A percentile compares a stretch with the other conserved stretches of the same genome.
Evolutionary conservation across 37 sponge, comb jelly and placozoan species (phyloP).

Genomic region (Axinella damicornis): DNA sequence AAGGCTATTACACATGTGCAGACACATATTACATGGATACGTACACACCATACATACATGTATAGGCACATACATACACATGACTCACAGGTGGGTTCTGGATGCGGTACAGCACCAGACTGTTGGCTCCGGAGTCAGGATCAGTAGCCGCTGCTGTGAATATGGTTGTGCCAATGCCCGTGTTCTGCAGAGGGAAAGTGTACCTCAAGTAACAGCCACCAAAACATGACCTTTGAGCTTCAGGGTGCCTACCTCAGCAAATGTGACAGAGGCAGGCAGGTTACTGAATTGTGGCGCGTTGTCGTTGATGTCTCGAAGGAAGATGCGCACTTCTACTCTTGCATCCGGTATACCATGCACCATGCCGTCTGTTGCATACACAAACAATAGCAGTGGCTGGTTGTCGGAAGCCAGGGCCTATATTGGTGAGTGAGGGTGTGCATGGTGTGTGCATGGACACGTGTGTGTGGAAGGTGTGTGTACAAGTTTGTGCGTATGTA

Average conservation of each 20-base stretch:
- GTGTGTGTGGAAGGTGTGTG: background rate
- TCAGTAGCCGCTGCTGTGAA: slow-evolving; percentile 31
- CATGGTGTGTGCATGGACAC: too few relatives aligned
- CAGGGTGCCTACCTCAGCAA: background rate
- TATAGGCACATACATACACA: background rate
- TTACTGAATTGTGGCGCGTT: slow-evolving; percentile 26
- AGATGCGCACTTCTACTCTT: background rate
- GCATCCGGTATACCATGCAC: slow-evolving; percentile 9
- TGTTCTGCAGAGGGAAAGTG: background rate
- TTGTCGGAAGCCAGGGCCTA: slow-evolving; percentile 18
- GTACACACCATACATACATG: too few relatives aligned
- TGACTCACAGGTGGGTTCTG: background rate
- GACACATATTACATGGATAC: too few relatives aligned
- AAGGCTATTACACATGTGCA: too few relatives aligned
- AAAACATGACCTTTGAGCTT: too few relatives aligned
- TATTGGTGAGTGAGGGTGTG: background rate
- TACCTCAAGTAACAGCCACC: too few relatives aligned
- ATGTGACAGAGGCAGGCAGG: background rate
- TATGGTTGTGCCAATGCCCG: background rate
- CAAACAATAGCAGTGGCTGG: background rate
- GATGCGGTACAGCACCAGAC: background rate
- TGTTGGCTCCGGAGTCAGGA: slow-evolving; percentile 15
- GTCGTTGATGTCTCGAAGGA: slow-evolving; percentile 61
- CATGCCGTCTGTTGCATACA: slow-evolving; percentile 14
- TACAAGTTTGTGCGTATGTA: too few relatives aligned